Evolutionary conservation across 2,888 invertebrate species (phyloP).

Genomic region (Pollenia labialis): DNA sequence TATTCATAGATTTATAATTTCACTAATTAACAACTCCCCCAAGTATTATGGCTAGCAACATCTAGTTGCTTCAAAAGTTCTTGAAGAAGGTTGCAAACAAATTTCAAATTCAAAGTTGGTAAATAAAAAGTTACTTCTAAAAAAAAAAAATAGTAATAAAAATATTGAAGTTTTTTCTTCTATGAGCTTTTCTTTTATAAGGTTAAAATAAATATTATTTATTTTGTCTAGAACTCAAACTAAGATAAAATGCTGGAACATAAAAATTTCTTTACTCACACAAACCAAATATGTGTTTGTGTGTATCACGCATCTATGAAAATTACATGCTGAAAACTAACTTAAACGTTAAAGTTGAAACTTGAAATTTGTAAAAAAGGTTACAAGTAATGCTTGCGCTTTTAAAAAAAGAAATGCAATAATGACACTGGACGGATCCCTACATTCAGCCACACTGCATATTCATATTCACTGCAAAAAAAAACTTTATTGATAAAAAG

Average conservation of each 20-base stretch:
- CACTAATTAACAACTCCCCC: no score
- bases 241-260: no score
- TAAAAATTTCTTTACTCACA: no score
- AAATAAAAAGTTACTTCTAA: slow-evolving; percentile 27
- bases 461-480: no score
- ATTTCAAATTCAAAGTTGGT: slow-evolving; percentile 6
- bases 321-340: slow-evolving; percentile 47
- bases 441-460: no score
- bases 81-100: background rate
- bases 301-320: background rate
- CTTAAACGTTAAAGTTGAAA: slow-evolving; percentile 19
- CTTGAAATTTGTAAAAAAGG: slow-evolving; percentile 4
- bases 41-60: no score
- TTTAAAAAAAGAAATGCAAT: background rate
- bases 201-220: slow-evolving; percentile 13
- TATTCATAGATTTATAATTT: no score
- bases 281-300: no score
- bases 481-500: no score
- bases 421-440: no score
- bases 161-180: background rate
- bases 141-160: background rate
- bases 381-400: background rate
- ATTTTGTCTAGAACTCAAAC: background rate
- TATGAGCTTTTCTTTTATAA: background rate
- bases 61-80: background rate